Evolutionary conservation across 2,888 invertebrate species (phyloP).

Genomic region (Pimpla rufipes): DNA sequence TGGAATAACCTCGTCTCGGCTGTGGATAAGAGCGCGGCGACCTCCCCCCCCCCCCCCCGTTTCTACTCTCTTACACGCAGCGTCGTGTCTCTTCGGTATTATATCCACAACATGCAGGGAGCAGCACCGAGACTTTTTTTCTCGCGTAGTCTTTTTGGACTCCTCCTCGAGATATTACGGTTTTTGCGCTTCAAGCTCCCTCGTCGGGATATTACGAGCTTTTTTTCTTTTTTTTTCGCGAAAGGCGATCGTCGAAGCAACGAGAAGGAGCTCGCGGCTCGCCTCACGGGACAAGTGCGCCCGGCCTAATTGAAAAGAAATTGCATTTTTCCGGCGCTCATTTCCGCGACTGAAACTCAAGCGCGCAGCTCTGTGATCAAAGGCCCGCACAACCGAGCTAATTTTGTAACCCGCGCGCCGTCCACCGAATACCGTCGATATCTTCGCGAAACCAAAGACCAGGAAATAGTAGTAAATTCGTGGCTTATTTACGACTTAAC

Average conservation of each 20-base stretch:
- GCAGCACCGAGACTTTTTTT: slow-evolving; percentile 15
- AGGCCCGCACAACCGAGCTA: neutral
- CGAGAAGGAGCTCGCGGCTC: slow-evolving; percentile 44
- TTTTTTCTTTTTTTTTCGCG: slow-evolving; percentile 17
- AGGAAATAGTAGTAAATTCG: no score
- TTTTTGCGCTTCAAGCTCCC: neutral
- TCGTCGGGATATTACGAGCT: slow-evolving; percentile 57
- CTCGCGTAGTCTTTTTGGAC: slow-evolving; percentile 26
- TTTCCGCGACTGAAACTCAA: slow-evolving; percentile 67
- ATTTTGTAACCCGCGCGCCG: neutral
- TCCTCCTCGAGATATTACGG: neutral
- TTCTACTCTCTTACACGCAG: no score
- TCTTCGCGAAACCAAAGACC: neutral
- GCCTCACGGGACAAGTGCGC: slow-evolving; percentile 55
- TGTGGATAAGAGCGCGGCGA: slow-evolving; percentile 28
- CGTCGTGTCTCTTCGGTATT: neutral
- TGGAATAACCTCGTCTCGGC: slow-evolving; percentile 44
- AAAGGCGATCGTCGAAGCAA: slow-evolving; percentile 52
- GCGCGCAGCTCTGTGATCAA: neutral
- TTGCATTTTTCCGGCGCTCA: slow-evolving; percentile 68
- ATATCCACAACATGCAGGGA: neutral
- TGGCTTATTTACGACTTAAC: no score
- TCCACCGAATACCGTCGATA: slow-evolving; percentile 3
- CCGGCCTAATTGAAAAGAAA: slow-evolving; percentile 71
- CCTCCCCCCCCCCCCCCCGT: slow-evolving; percentile 23